phyloP scores from a whole-genome alignment of 1,140 invertebrate species.

The Apis dorsata region DNA sequence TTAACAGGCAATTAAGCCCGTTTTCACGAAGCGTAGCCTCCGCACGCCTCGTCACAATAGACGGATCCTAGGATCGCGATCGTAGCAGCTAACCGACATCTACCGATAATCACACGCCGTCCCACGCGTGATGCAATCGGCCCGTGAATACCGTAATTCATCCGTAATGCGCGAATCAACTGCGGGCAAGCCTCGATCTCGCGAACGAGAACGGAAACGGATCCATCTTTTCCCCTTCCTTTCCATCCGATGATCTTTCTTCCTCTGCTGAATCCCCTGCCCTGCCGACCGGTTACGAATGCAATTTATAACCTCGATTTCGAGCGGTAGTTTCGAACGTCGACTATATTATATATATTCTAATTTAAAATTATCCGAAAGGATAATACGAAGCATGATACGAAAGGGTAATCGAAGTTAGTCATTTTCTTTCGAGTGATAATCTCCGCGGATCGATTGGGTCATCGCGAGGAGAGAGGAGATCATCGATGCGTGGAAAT shows the following conservation, averaged over 20 bases:
- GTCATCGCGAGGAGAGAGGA: slow-evolving; percentile 3
- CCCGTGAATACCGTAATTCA: slow-evolving; percentile 55
- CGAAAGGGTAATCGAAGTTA: too few species aligned
- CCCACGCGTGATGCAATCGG: slow-evolving; percentile 7
- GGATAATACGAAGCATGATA: too few species aligned
- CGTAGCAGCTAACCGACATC: slow-evolving; percentile 18
- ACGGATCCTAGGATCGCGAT: slow-evolving; percentile 12
- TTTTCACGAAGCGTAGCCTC: slow-evolving; percentile 16
- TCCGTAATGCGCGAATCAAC: slow-evolving; percentile 45
- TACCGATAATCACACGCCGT: slow-evolving; percentile 36
- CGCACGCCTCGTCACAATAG: not conserved
- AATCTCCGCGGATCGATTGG: not conserved
- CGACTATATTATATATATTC: slow-evolving; percentile 16
- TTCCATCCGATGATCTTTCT: not conserved
- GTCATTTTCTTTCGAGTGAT: not conserved
- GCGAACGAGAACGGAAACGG: slow-evolving; percentile 49
- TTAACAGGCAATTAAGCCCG: slow-evolving; percentile 24
- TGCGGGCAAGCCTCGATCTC: slow-evolving; percentile 8
- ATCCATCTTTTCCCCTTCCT: not conserved
- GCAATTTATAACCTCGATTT: slow-evolving; percentile 14
- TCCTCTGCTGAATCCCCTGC: too few species aligned
- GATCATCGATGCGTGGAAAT: slow-evolving; percentile 38
- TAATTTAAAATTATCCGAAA: not conserved
- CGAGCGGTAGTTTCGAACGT: not conserved
- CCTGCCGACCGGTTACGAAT: not conserved